Conservation (phyloP, 2,113 vertebrate species). For the Ascaphus truei region DNA sequence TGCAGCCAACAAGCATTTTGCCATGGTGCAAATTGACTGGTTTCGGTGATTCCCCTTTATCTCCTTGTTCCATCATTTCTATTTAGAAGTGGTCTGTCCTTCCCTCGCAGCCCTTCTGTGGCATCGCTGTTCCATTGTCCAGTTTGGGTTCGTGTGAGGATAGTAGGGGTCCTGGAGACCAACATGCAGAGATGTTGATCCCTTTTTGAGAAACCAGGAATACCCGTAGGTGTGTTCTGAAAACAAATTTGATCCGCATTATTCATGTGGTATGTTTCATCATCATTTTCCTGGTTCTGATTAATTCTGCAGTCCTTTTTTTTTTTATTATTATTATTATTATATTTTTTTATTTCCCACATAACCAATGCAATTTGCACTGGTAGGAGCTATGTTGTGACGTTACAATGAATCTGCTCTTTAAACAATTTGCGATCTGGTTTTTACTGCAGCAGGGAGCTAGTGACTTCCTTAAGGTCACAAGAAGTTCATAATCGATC, state of each 20-base stretch:
- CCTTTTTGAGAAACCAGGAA: background rate
- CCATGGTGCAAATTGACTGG: too few relatives aligned
- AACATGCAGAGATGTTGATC: background rate
- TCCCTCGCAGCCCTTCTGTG: background rate
- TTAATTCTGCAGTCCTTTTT: background rate
- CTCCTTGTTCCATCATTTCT: too few relatives aligned
- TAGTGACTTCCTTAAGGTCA: background rate
- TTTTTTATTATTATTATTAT: too few relatives aligned
- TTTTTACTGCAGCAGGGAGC: background rate
- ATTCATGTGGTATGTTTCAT: background rate
- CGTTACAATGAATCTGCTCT: background rate
- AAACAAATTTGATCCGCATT: background rate
- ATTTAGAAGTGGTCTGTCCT: background rate
- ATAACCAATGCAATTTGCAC: background rate
- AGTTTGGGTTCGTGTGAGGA: too few relatives aligned
- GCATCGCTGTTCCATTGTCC: background rate
- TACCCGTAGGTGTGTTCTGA: background rate
- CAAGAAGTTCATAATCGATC: background rate
- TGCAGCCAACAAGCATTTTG: too few relatives aligned
- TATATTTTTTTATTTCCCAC: too few relatives aligned
- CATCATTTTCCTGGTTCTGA: background rate
- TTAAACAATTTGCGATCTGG: background rate
- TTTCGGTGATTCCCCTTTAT: too few relatives aligned
- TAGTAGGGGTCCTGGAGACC: background rate
- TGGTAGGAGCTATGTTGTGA: background rate